A percentile compares a stretch with the other conserved stretches of the same genome.
phyloP scores from a whole-genome alignment of 2,888 invertebrate genomes.

The Dusona sp. region DNA sequence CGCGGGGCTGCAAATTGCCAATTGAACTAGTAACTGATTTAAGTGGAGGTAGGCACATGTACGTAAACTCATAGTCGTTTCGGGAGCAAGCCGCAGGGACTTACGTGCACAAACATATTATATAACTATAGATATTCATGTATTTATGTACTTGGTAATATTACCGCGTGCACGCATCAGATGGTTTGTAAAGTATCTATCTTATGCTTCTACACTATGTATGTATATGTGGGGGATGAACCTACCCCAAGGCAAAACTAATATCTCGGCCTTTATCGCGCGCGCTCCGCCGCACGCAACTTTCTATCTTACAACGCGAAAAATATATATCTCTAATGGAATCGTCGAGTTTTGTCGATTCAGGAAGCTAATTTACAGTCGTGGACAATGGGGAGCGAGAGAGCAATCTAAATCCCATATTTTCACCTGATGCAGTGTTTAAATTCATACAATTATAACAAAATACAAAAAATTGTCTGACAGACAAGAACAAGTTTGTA shows the following conservation, averaged over 20 bases:
- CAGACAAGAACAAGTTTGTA: neutral
- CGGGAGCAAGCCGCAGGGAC: constrained; percentile 48
- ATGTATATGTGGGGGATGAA: constrained; percentile 64
- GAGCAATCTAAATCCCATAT: neutral
- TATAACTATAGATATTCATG: neutral
- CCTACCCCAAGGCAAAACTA: constrained; percentile 79
- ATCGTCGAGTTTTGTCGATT: constrained; percentile 56
- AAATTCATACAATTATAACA: neutral
- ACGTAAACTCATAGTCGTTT: constrained; percentile 43
- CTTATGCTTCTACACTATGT: neutral
- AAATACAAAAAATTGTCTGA: neutral
- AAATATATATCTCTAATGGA: constrained; percentile 60
- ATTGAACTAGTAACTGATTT: constrained; percentile 79
- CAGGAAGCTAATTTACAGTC: neutral
- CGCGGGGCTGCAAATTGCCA: constrained; percentile 80
- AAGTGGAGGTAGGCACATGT: constrained; percentile 64
- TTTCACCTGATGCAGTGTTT: neutral
- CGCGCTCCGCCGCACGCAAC: constrained; percentile 35
- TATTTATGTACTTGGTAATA: neutral
- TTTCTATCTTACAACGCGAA: constrained; percentile 51
- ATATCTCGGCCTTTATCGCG: constrained; percentile 70
- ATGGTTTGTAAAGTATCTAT: constrained; percentile 4
- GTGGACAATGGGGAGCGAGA: neutral
- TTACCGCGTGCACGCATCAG: constrained; percentile 25
- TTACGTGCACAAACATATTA: neutral